Evolutionary conservation across 2,888 invertebrate species (phyloP).

Genomic region (Megalurothrips usitatus): DNA sequence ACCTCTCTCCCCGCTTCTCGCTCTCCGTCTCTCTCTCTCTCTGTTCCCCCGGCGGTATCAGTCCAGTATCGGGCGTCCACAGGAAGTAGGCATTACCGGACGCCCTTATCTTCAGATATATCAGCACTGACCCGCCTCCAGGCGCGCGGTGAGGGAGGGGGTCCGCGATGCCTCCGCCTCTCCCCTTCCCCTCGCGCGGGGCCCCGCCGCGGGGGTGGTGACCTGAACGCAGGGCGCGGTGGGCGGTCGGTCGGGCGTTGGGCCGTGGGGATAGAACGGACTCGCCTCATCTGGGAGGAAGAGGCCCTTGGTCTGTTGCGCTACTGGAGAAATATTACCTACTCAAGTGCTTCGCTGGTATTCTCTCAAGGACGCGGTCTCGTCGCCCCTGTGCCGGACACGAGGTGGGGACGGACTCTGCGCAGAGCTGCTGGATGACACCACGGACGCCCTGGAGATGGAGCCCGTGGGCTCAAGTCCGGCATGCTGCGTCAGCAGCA

Average conservation of each 20-base stretch:
- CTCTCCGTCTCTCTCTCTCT: no score
- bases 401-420: no score
- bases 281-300: no score
- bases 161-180: background rate
- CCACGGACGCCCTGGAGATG: no score
- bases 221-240: background rate
- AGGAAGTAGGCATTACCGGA: slow-evolving; percentile 26
- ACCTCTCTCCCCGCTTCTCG: no score
- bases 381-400: no score
- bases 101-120: slow-evolving; percentile 7
- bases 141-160: background rate
- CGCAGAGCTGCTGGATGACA: no score
- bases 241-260: background rate
- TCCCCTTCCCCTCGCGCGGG: background rate
- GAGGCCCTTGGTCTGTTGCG: no score
- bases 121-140: slow-evolving; percentile 17
- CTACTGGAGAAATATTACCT: no score
- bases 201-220: background rate
- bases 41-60: background rate
- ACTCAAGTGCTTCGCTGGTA: no score
- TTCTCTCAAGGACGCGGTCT: no score
- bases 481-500: slow-evolving; percentile 13
- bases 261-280: background rate
- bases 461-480: no score
- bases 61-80: background rate